These are phyloP conservation scores for Villa cingulata DNA, from an alignment of 2,888 invertebrate species.

Conservation along the genomic window DNA sequence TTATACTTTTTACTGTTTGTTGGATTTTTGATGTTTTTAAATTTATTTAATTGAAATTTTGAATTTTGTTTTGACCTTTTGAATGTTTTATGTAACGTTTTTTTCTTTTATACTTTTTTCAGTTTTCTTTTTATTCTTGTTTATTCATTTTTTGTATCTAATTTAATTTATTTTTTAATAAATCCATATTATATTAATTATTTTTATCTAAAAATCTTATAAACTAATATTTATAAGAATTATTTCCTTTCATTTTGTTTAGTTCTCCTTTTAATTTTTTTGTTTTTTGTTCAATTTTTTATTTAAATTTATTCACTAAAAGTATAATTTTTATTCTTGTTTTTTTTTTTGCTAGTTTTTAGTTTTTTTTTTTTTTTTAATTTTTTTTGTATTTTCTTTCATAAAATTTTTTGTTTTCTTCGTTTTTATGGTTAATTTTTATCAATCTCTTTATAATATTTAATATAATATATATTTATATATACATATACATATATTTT, in stretches of 20 bases:
- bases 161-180: background rate
- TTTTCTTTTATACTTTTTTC: background rate
- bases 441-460: no score
- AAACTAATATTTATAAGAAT: slow-evolving; percentile 6
- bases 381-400: background rate
- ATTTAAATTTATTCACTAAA: slow-evolving; percentile 1
- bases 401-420: no score
- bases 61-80: no score
- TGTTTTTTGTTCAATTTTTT: background rate
- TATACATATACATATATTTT: background rate
- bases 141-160: background rate
- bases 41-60: no score
- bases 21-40: no score
- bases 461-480: background rate
- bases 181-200: background rate
- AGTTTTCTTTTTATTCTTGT: background rate
- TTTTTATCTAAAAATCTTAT: slow-evolving; percentile 14
- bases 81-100: no score
- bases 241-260: background rate
- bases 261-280: background rate
- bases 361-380: slow-evolving; percentile 1
- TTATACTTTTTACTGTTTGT: no score
- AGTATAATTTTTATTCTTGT: background rate
- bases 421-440: no score
- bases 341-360: background rate